Conservation (phyloP, 2,797 vertebrate genomes). For the Thripadectes ignobilis region DNA sequence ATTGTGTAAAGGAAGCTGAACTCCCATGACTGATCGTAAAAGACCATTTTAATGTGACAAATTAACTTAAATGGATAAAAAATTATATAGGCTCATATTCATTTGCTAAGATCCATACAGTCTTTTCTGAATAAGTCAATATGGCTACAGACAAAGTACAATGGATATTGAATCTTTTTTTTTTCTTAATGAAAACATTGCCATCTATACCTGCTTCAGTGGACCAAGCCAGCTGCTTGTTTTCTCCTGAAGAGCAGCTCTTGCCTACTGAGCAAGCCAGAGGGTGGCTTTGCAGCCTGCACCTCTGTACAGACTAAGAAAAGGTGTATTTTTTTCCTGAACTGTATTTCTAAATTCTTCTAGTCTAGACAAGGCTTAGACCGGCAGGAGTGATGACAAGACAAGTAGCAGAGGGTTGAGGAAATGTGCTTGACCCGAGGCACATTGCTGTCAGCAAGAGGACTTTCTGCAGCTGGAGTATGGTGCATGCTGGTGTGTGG, state of each 20-base stretch:
- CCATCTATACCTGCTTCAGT: neutral
- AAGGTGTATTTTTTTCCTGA: neutral
- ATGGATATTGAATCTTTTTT: neutral
- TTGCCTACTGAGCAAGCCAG: neutral
- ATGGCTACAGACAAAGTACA: neutral
- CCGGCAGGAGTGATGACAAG: neutral
- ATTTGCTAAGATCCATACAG: neutral
- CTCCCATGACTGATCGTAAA: neutral
- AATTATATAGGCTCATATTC: neutral
- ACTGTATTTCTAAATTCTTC: neutral
- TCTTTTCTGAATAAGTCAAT: neutral
- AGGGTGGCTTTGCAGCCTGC: neutral
- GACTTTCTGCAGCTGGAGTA: neutral
- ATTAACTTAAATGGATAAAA: neutral
- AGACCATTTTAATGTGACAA: neutral
- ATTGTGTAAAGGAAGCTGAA: neutral
- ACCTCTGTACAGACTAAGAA: neutral
- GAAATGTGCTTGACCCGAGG: fast-evolving
- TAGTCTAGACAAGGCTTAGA: neutral
- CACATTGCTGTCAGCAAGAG: fast-evolving
- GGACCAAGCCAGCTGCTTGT: neutral
- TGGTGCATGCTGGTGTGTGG: fast-evolving
- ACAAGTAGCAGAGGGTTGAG: neutral
- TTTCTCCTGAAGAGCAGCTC: neutral
- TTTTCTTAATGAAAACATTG: neutral